phyloP scores from a whole-genome alignment of 1,140 invertebrate species.

The Pinna nobilis region DNA sequence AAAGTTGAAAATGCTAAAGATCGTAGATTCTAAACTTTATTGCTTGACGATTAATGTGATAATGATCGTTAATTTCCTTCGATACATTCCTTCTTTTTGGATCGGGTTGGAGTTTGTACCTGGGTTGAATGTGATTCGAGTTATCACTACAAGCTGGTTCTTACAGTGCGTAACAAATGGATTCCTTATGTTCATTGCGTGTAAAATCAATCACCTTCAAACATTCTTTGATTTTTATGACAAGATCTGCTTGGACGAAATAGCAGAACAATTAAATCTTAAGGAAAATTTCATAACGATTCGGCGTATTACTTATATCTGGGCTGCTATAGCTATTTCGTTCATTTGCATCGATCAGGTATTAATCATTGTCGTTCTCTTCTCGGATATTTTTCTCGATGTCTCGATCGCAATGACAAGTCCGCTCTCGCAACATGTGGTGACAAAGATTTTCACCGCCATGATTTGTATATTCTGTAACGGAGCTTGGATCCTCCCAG shows the following conservation, averaged over 20 bases:
- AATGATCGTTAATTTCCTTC: constrained; percentile 2
- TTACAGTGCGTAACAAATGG: constrained; percentile 8
- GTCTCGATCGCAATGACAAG: no score
- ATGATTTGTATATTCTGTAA: no score
- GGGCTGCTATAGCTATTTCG: no score
- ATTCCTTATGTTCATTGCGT: constrained; percentile 6
- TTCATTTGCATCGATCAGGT: no score
- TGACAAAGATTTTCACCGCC: no score
- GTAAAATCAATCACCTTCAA: background rate
- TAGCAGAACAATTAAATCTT: background rate
- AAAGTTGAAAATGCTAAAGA: background rate
- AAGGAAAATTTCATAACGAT: no score
- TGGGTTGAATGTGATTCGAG: background rate
- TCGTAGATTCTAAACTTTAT: background rate
- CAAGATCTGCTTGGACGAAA: background rate
- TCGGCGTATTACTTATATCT: no score
- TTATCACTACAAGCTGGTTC: constrained; percentile 20
- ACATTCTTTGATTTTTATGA: background rate
- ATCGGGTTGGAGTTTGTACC: constrained; percentile 4
- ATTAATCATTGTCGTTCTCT: no score
- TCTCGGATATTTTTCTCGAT: no score
- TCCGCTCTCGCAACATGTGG: no score
- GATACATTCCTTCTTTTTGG: constrained; percentile 28
- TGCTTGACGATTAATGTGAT: background rate
- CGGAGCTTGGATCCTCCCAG: no score